These are phyloP conservation scores for Crotalus helleri DNA, from an alignment of 2,113 vertebrate genomes.

Conservation along the genomic window DNA sequence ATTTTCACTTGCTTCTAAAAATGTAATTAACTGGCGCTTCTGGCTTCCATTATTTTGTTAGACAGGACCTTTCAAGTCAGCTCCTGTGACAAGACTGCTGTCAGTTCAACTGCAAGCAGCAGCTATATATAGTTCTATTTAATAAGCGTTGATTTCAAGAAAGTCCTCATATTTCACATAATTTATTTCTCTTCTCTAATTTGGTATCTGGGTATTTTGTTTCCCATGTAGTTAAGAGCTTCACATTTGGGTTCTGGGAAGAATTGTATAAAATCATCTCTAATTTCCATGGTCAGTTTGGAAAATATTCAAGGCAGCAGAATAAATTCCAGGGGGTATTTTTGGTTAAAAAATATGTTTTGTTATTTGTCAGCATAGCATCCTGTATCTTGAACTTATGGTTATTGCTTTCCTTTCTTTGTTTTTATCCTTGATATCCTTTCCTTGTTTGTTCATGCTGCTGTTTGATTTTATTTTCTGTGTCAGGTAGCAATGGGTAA, in stretches of 20 bases:
- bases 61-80: conserved; percentile 19
- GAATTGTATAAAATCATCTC: not conserved
- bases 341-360: not conserved
- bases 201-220: fast-evolving
- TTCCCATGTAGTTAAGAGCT: not conserved
- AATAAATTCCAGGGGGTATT: not conserved
- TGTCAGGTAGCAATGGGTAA: not conserved
- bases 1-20: conserved; percentile 43
- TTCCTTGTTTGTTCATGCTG: not conserved
- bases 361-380: not conserved
- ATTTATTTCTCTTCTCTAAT: not conserved
- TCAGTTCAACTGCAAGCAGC: not conserved
- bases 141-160: not conserved
- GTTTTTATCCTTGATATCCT: not conserved
- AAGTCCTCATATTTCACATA: not conserved
- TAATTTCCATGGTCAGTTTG: not conserved
- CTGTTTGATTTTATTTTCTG: not conserved
- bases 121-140: conserved; percentile 3
- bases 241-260: not conserved
- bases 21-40: conserved; percentile 49
- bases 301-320: not conserved
- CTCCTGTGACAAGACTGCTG: conserved; percentile 5
- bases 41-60: conserved; percentile 39
- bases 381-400: not conserved
- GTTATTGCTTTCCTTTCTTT: not conserved